Conservation (phyloP, 2,113 vertebrate genomes). For the Tringa solitaria region DNA sequence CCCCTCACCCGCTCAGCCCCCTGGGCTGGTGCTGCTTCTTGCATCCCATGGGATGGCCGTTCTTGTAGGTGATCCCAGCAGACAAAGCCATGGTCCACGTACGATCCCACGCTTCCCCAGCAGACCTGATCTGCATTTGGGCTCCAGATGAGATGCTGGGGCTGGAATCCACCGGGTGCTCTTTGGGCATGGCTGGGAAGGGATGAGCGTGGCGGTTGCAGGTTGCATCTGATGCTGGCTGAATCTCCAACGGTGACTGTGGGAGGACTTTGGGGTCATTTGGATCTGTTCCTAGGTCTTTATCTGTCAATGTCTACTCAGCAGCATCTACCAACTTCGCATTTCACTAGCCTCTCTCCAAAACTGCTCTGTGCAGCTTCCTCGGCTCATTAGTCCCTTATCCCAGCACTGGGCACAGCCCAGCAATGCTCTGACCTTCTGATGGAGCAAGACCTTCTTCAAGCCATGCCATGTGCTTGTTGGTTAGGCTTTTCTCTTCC, state of each 20-base stretch:
- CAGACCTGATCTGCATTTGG: not conserved
- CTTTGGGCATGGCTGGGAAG: not conserved
- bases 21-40: not conserved
- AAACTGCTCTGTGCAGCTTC: not conserved
- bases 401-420: not conserved
- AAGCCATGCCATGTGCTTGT: not conserved
- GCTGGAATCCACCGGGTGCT: not conserved
- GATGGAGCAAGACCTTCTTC: not conserved
- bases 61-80: not conserved
- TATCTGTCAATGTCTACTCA: not conserved
- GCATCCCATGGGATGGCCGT: rapidly evolving
- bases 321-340: not conserved
- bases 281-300: not conserved
- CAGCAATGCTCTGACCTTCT: not conserved
- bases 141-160: not conserved
- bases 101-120: rapidly evolving
- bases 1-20: rapidly evolving
- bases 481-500: not conserved
- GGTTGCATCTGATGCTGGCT: too few species aligned
- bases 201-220: rapidly evolving
- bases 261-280: not conserved
- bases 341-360: not conserved
- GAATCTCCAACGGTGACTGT: rapidly evolving
- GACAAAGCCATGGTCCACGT: rapidly evolving
- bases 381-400: not conserved